Conservation (phyloP, 2,888 invertebrate genomes). For the Drosophila anomalata region DNA sequence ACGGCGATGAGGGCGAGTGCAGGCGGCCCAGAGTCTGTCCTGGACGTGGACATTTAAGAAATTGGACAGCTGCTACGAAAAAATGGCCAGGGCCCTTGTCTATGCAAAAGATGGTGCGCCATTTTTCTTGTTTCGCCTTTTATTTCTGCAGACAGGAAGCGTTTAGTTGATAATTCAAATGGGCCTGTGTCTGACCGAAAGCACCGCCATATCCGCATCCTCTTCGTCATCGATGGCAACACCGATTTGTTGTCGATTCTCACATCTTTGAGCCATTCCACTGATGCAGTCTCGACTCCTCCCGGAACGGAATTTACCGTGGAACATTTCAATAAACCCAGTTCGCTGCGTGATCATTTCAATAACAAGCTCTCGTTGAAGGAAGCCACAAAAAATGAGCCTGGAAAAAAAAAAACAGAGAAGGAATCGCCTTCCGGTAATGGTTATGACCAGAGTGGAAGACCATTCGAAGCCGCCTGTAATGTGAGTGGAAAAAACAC, state of each 20-base stretch:
- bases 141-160: conserved; percentile 33
- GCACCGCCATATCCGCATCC: conserved; percentile 31
- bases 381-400: conserved; percentile 35
- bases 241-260: conserved; percentile 13
- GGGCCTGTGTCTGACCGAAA: conserved; percentile 7
- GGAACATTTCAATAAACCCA: conserved; percentile 72
- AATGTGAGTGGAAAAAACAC: conserved; percentile 55
- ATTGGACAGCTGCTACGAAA: conserved; percentile 67
- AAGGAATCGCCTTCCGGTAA: conserved; percentile 66
- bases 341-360: conserved; percentile 54
- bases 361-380: conserved; percentile 60
- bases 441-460: conserved; percentile 56
- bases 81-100: conserved; percentile 16
- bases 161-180: conserved; percentile 37
- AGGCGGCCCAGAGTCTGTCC: conserved; percentile 51
- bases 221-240: conserved; percentile 3
- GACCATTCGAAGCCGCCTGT: conserved; percentile 21
- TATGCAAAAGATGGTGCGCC: conserved; percentile 48
- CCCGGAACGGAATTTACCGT: conserved; percentile 38
- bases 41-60: conserved; percentile 65
- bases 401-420: conserved; percentile 11
- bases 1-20: background rate
- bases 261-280: conserved; percentile 21
- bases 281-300: conserved; percentile 6
- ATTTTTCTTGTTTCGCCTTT: conserved; percentile 28